Percentiles rank a stretch among this genome's conserved stretches.
Evolutionary conservation across 2,888 invertebrate species (phyloP).

Genomic region (Parasteatoda lunata): DNA sequence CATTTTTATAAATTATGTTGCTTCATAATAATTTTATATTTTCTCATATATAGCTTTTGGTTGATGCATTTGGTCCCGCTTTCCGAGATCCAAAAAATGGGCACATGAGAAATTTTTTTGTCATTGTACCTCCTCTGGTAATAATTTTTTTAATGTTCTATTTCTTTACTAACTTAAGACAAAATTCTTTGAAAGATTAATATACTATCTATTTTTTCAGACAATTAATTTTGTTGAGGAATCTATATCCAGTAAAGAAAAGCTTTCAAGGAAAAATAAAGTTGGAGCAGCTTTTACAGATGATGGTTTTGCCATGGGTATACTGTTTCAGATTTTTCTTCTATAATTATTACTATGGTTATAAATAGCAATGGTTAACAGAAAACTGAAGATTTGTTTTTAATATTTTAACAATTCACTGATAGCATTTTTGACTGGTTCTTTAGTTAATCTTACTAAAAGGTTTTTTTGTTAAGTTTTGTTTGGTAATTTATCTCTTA

Average conservation of each 20-base stretch:
- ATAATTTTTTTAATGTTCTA: constrained; percentile 59
- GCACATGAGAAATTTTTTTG: constrained; percentile 93
- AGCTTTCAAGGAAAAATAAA: constrained; percentile 91
- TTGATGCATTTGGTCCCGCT: constrained; percentile 92
- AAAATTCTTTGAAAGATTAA: neutral
- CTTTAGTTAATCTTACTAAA: too few species aligned
- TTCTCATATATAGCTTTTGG: constrained; percentile 80
- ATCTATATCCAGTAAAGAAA: constrained; percentile 91
- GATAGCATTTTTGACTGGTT: too few species aligned
- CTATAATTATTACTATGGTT: too few species aligned
- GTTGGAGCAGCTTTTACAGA: constrained; percentile 93
- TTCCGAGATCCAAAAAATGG: constrained; percentile 87
- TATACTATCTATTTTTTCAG: constrained; percentile 34
- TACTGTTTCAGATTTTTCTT: neutral
- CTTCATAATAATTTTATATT: constrained; percentile 1
- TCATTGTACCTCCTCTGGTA: constrained; percentile 88
- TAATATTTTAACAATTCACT: too few species aligned
- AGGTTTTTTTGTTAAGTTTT: too few species aligned
- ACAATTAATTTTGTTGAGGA: constrained; percentile 96
- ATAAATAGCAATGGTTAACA: too few species aligned
- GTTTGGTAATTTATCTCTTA: too few species aligned
- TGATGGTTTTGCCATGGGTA: constrained; percentile 98
- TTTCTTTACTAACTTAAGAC: too few species aligned
- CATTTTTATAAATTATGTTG: neutral
- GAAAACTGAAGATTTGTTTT: too few species aligned